Evolutionary conservation across 2,888 invertebrate genomes (phyloP).

Genomic region (Clivina fossor): DNA sequence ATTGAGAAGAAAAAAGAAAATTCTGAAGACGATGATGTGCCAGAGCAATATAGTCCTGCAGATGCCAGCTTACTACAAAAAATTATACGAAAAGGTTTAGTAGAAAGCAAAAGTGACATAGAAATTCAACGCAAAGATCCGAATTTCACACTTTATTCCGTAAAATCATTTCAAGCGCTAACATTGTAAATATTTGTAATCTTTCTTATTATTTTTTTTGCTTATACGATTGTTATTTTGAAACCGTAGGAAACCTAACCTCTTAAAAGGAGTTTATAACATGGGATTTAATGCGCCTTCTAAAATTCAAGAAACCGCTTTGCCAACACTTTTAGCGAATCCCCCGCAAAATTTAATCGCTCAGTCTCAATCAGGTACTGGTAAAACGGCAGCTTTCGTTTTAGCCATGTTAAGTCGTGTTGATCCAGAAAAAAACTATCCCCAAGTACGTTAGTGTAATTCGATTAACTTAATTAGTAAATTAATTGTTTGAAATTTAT

Average conservation of each 20-base stretch:
- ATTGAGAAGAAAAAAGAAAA: constrained; percentile 6
- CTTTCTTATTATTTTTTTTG: no score
- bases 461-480: no score
- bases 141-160: constrained; percentile 90
- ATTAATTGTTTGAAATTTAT: constrained; percentile 27
- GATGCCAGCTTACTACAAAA: constrained; percentile 88
- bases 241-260: constrained; percentile 81
- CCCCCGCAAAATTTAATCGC: constrained; percentile 99
- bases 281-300: constrained; percentile 99
- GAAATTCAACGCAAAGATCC: constrained; percentile 92
- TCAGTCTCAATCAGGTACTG: constrained; percentile 98
- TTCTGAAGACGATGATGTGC: constrained; percentile 46
- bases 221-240: no score
- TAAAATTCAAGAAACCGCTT: constrained; percentile 95
- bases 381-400: constrained; percentile 99
- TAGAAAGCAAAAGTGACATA: constrained; percentile 82
- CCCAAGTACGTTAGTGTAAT: constrained; percentile 70
- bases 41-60: constrained; percentile 64
- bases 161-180: constrained; percentile 85
- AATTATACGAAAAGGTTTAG: constrained; percentile 85
- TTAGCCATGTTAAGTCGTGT: constrained; percentile 95
- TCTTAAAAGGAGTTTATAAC: constrained; percentile 88
- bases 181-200: constrained; percentile 76
- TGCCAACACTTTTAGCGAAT: constrained; percentile 90
- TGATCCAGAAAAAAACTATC: constrained; percentile 73